Evolutionary conservation across 2,797 vertebrate species (phyloP).

Genomic region (Borostomias antarcticus): DNA sequence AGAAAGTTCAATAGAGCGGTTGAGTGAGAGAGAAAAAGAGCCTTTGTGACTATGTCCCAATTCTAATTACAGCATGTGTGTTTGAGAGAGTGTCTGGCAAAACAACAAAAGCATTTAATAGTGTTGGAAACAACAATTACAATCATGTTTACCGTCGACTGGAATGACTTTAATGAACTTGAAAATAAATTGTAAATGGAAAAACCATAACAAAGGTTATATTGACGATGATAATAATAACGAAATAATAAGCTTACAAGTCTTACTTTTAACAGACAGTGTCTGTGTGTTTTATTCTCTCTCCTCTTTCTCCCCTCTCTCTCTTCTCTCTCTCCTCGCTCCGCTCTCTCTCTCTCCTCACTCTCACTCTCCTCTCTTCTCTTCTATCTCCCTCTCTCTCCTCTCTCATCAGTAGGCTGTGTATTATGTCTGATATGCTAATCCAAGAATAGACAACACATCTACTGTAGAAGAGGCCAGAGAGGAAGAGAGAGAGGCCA

Average conservation of each 20-base stretch:
- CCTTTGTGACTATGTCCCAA: conserved; percentile 23
- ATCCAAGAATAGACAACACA: neutral
- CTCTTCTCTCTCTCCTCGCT: neutral
- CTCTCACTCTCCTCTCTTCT: neutral
- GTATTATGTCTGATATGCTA: neutral
- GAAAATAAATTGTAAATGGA: conserved; percentile 81
- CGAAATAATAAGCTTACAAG: conserved; percentile 79
- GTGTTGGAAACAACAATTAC: conserved; percentile 83
- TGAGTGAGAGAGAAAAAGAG: too few relatives aligned
- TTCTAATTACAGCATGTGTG: conserved; percentile 11
- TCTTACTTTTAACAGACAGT: conserved; percentile 72
- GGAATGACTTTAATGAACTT: conserved; percentile 84
- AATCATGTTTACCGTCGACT: conserved; percentile 86
- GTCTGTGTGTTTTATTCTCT: conserved; percentile 65
- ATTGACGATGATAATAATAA: conserved; percentile 77
- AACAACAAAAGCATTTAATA: conserved; percentile 83
- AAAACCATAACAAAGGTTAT: conserved; percentile 80
- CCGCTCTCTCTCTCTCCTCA: neutral
- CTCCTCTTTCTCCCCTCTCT: neutral
- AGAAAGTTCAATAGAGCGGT: conserved; percentile 9
- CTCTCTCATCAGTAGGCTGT: neutral
- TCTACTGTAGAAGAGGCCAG: too few relatives aligned
- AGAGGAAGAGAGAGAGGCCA: conserved; percentile 29
- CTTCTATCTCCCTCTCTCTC: neutral
- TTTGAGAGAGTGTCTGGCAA: conserved; percentile 62